Conservation (phyloP, 2,113 vertebrate species). For the Clarias magur region DNA sequence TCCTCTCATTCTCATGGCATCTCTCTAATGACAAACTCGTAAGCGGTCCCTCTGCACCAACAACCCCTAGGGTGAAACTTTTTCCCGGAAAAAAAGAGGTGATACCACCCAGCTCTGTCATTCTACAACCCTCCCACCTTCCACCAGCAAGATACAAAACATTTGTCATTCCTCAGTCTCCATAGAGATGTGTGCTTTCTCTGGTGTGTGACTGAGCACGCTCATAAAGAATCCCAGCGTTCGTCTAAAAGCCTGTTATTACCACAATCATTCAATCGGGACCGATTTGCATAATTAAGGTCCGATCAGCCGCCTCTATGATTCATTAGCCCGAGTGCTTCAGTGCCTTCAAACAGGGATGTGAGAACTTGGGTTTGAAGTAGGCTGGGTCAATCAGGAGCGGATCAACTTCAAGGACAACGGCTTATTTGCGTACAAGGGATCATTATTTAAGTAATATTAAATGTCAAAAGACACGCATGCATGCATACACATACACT, state of each 20-base stretch:
- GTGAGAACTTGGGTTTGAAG: slow-evolving; percentile 8
- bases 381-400: slow-evolving; percentile 2
- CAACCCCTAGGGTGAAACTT: not conserved
- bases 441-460: slow-evolving; percentile 25
- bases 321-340: slow-evolving; percentile 52
- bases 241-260: slow-evolving; percentile 69
- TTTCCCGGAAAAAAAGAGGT: not conserved
- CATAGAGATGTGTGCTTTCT: slow-evolving; percentile 69
- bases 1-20: not conserved
- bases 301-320: slow-evolving; percentile 57
- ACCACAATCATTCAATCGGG: slow-evolving; percentile 74
- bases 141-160: slow-evolving; percentile 61
- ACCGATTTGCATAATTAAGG: slow-evolving; percentile 74
- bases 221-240: slow-evolving; percentile 62
- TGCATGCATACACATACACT: not conserved
- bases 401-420: not conserved
- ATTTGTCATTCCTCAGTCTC: slow-evolving; percentile 65
- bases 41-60: slow-evolving; percentile 23
- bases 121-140: slow-evolving; percentile 43
- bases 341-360: slow-evolving; percentile 17
- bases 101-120: slow-evolving; percentile 34
- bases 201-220: slow-evolving; percentile 62
- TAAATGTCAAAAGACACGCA: not conserved
- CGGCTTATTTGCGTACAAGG: not conserved
- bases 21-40: not conserved